Conservation (phyloP, 1,140 invertebrate species). For the Melanaphis sacchari region DNA sequence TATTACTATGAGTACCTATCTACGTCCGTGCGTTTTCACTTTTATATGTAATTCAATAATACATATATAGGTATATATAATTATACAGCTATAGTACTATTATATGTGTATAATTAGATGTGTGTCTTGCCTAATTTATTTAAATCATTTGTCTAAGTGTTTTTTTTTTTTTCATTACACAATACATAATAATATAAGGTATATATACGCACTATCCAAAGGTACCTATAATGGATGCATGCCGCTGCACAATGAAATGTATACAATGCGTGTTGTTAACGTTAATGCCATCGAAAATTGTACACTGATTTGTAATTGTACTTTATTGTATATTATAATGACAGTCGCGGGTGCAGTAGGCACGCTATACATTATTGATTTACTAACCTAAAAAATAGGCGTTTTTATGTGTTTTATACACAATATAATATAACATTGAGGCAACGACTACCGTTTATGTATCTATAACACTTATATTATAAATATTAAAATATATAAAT, state of each 20-base stretch:
- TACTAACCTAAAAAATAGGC: neutral
- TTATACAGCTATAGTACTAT: neutral
- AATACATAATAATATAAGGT: neutral
- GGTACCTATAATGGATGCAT: no score
- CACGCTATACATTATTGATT: neutral
- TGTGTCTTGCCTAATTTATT: neutral
- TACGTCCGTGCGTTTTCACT: neutral
- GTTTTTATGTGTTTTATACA: neutral
- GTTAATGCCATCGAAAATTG: neutral
- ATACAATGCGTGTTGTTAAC: neutral
- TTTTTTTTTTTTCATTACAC: neutral
- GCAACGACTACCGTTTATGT: neutral
- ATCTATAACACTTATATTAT: neutral
- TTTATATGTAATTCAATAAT: neutral
- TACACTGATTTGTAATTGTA: neutral
- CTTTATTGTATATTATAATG: neutral
- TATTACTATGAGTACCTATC: neutral
- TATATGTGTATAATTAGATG: neutral
- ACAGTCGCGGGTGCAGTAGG: neutral
- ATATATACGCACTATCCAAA: no score
- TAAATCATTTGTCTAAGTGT: neutral
- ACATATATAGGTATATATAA: neutral
- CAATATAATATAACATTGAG: neutral
- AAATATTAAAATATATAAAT: neutral
- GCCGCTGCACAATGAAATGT: neutral